Conservation (phyloP, 2,113 vertebrate species). For the Ophiodon elongatus region DNA sequence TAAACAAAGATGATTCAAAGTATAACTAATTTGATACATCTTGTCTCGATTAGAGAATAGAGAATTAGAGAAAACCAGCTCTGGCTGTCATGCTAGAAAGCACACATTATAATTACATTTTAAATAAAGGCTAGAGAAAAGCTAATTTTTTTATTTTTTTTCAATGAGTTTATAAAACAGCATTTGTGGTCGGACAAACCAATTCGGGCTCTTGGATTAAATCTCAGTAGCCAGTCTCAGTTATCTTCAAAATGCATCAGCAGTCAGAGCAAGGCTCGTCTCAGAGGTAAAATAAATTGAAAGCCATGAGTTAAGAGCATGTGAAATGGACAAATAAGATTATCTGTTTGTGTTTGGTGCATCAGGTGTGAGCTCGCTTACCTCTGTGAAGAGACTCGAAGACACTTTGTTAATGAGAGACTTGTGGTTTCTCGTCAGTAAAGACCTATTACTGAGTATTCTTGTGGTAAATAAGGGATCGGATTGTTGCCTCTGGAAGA, state of each 20-base stretch:
- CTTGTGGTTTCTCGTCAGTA: constrained; percentile 66
- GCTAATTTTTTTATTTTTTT: not conserved
- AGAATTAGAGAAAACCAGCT: not conserved
- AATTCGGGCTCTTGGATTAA: constrained; percentile 5
- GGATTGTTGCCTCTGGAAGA: constrained; percentile 66
- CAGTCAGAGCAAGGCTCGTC: constrained; percentile 19
- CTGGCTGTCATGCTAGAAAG: constrained; percentile 1
- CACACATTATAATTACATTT: constrained; percentile 32
- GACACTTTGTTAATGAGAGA: constrained; percentile 67
- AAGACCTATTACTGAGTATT: constrained; percentile 71
- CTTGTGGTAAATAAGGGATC: constrained; percentile 55
- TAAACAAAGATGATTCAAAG: constrained; percentile 13
- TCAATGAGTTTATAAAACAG: not conserved
- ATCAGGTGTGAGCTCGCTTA: constrained; percentile 61
- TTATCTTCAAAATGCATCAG: constrained; percentile 43
- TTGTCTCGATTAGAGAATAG: constrained; percentile 13
- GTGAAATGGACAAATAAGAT: constrained; percentile 58
- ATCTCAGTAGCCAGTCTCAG: constrained; percentile 4
- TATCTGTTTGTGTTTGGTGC: constrained; percentile 47
- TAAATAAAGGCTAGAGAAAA: not conserved
- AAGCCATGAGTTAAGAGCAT: constrained; percentile 37
- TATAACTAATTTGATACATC: constrained; percentile 24
- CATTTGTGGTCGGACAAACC: constrained; percentile 4
- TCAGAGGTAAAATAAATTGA: not conserved
- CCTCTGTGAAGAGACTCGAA: constrained; percentile 56